Base-by-base conservation (phyloP, 2,888 invertebrate genomes). In the Barypeithes pellucidus region DNA sequence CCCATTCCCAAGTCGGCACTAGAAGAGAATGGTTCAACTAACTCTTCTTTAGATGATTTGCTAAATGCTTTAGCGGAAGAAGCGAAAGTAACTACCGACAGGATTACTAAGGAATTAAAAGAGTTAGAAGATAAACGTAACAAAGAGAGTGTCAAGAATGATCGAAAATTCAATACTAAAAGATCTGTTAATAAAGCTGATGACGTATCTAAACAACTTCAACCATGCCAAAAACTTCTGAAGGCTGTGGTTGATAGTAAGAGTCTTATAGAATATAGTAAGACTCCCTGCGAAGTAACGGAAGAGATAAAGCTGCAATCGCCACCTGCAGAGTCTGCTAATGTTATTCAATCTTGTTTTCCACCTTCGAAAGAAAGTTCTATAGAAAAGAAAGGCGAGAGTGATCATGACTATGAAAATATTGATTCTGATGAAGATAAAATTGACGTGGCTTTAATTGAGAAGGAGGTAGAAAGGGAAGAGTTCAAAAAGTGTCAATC, bases 1-100 rank as follows among this genome's bases (percentile, higher is more conserved):
- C 83, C 81, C 11, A 82, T 80, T 73, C 80, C 81, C 0, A 67
- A 78, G 11, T 79, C 80, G 20, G 79, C 79, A 4, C 63, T 79
- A 18, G 79, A 81, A 66, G 78, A 80, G 24, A 77, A 78, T 54
- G 71, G 22, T 20, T 73, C 76, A 4, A 72, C 62, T 5, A 72
- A 75, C 14, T 80, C 81, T 16, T 87, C 88, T 73, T 85, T 93
- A 83, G 93, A 93, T 83, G 93, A 93, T 81, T 89, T 93, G 41
- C 86, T 94, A 62, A 91, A 92, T 79, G 91, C 92, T 83, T 88
- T 94, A 73, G 93, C 93, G 11, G 90, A 90, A 81, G 94, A 94
- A 88, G 93, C 93, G 12, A 90, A 91, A 86, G 92, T 92, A 81
- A 92, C 92, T 52, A 93, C 92, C 81, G 91, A 92, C 77, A 90